phyloP scores from a whole-genome alignment of 2,797 vertebrate genomes.

The Lycodopsis pacificus region DNA sequence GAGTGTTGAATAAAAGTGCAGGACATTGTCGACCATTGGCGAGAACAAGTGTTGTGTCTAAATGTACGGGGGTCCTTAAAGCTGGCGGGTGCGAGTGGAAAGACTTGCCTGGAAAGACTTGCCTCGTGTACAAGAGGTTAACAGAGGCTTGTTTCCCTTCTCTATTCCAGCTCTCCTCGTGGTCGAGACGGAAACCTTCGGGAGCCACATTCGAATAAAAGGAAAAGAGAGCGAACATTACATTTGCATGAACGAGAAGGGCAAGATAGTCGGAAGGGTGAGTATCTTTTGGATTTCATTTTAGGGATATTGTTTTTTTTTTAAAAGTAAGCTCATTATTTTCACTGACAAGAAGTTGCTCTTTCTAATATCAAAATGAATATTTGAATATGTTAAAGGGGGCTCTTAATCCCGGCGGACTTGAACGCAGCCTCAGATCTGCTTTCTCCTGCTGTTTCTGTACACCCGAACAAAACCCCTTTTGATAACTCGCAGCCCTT shows the following conservation, averaged over 20 bases:
- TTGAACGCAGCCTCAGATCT: slow-evolving; percentile 43
- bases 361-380: slow-evolving; percentile 28
- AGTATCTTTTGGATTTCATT: slow-evolving; percentile 42
- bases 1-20: background rate
- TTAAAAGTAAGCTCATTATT: background rate
- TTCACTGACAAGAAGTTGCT: background rate
- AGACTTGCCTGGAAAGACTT: background rate
- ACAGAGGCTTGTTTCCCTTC: slow-evolving; percentile 25
- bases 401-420: slow-evolving; percentile 56
- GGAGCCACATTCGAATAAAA: slow-evolving; percentile 88
- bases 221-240: slow-evolving; percentile 89
- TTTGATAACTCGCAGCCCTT: slow-evolving; percentile 81
- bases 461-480: slow-evolving; percentile 78
- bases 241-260: slow-evolving; percentile 89
- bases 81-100: no score
- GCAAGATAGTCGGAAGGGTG: slow-evolving; percentile 88
- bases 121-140: no score
- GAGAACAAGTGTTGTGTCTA: background rate
- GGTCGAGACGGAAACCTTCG: slow-evolving; percentile 89
- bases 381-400: slow-evolving; percentile 23
- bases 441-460: slow-evolving; percentile 66
- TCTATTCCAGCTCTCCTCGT: slow-evolving; percentile 84
- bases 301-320: background rate
- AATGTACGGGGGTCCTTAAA: slow-evolving; percentile 5
- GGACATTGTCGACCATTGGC: background rate